phyloP scores from a whole-genome alignment of 1,140 invertebrate genomes.

The Listronotus oregonensis region DNA sequence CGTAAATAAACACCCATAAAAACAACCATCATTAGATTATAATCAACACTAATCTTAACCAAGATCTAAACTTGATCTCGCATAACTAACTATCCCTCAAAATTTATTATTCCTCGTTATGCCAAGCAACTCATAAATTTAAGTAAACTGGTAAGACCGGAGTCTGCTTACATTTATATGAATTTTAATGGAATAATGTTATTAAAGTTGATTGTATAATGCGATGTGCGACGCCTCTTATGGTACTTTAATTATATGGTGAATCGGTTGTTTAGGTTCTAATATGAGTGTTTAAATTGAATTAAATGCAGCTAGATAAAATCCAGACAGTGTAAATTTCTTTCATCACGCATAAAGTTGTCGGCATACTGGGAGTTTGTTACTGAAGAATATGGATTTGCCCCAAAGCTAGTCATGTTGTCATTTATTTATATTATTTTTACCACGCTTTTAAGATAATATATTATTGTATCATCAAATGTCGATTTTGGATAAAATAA shows the following conservation, averaged over 20 bases:
- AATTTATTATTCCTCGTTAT: not conserved
- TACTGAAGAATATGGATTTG: too few species aligned
- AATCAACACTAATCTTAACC: too few species aligned
- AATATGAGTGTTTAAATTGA: conserved; percentile 36
- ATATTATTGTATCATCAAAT: too few species aligned
- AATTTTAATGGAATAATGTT: conserved; percentile 37
- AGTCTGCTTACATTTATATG: conserved; percentile 28
- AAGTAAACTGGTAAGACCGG: conserved; percentile 17
- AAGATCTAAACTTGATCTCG: too few species aligned
- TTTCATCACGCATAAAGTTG: conserved; percentile 41
- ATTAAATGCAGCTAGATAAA: conserved; percentile 42
- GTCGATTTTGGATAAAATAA: too few species aligned
- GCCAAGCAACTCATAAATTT: conserved; percentile 20
- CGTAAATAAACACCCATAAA: too few species aligned
- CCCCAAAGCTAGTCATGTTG: too few species aligned
- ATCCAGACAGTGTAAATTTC: conserved; percentile 53
- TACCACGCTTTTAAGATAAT: too few species aligned
- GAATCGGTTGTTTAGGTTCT: conserved; percentile 25
- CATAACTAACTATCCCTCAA: too few species aligned
- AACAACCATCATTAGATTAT: too few species aligned
- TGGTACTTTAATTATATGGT: conserved; percentile 33
- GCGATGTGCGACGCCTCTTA: conserved; percentile 26
- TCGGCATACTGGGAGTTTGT: too few species aligned
- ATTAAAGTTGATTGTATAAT: conserved; percentile 33
- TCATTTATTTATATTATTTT: too few species aligned